Evolutionary conservation across 2,888 invertebrate genomes (phyloP), one percentile per base, ranked within the genome.

Genomic region (Diaperis boleti): DNA sequence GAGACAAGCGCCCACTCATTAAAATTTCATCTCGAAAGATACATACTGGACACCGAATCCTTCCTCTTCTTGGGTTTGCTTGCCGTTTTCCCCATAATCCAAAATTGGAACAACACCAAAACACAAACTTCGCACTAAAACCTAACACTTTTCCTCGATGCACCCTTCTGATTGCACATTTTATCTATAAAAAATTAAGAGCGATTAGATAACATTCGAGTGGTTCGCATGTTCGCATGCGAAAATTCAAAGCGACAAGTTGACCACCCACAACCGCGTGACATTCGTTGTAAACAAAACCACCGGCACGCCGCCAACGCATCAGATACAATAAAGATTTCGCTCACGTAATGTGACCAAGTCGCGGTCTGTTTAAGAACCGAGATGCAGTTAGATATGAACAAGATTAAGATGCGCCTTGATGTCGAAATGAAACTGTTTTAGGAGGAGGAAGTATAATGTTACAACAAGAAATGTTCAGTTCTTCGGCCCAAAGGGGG

Each of bases 1-100:
- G n/a, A n/a, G n/a, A n/a, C n/a, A n/a, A n/a, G n/a, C n/a, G n/a
- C n/a, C n/a, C n/a, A n/a, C n/a, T n/a, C n/a, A n/a, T n/a, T n/a
- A n/a, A n/a, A n/a, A n/a, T n/a, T n/a, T n/a, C n/a, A n/a, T n/a
- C n/a, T n/a, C n/a, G n/a, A 35, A 18, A 55, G 22, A 35, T 67
- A 69, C 71, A 54, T 68, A 71, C 72, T 71, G n/a, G n/a, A n/a
- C n/a, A n/a, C n/a, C n/a, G 55, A 62, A 22, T 62, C 65, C 45
- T 64, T 71, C 63, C 76, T 73, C 61, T 74, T 77, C 69, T 79
- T 79, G 57, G 76, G 60, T 69, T 80, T 80, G 66, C 79, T 79
- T 37, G 79, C 73, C 39, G 76, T 70, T 72, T 79, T 79, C 42
- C 80, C 80, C 80, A 80, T 80, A 35, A 15, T 26, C 37, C 49